Conservation (phyloP, 2,797 vertebrate genomes). For the Poeciliopsis infans region DNA sequence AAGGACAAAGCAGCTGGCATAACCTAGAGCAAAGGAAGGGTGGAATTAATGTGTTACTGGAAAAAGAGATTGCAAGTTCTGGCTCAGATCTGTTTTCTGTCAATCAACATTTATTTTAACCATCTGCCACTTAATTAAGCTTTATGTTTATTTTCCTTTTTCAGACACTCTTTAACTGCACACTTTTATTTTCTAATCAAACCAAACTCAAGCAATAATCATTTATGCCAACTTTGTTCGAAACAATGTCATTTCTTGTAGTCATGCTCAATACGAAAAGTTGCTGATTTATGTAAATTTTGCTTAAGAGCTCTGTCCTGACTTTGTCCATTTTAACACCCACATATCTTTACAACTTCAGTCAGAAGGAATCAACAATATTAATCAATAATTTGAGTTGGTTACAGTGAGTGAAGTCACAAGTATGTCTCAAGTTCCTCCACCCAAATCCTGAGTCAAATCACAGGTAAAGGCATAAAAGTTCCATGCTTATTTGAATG, state of each 20-base stretch:
- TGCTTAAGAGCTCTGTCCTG: background rate
- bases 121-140: background rate
- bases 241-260: background rate
- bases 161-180: constrained; percentile 7
- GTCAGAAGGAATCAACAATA: background rate
- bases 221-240: constrained; percentile 27
- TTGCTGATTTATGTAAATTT: background rate
- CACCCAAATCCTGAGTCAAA: background rate
- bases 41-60: constrained; percentile 38
- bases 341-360: background rate
- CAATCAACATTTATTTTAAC: constrained; percentile 6
- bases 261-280: background rate
- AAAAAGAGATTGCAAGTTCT: constrained; percentile 24
- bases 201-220: background rate
- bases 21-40: constrained; percentile 40
- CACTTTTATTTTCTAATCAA: constrained; percentile 10
- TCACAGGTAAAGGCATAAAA: background rate
- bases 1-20: constrained; percentile 60
- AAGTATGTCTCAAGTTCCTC: too few relatives aligned
- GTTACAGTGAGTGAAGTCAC: background rate
- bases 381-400: background rate
- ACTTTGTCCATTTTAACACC: too few relatives aligned
- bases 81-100: constrained; percentile 20
- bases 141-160: constrained; percentile 21
- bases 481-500: background rate